phyloP scores from a whole-genome alignment of 2,797 vertebrate species.

The Lithobates sylvaticus region DNA sequence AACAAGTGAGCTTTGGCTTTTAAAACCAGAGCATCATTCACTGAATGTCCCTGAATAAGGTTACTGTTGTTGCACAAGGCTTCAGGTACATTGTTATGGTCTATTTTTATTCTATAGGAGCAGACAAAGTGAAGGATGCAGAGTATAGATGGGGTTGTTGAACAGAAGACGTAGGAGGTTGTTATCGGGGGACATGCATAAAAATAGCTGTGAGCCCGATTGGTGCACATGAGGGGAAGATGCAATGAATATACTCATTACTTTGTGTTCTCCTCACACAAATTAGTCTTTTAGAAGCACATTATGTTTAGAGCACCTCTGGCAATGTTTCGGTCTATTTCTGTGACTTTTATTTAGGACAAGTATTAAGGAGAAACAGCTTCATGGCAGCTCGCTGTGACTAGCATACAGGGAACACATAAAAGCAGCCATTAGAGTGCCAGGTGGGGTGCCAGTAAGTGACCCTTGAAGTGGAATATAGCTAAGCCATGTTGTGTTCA shows the following conservation, averaged over 20 bases:
- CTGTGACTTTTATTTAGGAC: slow-evolving; percentile 17
- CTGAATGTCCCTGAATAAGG: not conserved
- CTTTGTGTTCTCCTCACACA: not conserved
- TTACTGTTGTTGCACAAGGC: not conserved
- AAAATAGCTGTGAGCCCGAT: slow-evolving; percentile 17
- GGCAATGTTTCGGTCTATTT: slow-evolving; percentile 38
- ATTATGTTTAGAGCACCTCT: not conserved
- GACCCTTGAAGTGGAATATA: not conserved
- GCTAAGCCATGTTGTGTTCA: too few species aligned
- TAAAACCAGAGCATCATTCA: not conserved
- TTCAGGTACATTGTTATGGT: not conserved
- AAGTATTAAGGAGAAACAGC: not conserved
- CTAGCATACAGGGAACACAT: not conserved
- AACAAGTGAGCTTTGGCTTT: not conserved
- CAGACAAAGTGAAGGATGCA: not conserved
- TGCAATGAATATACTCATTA: slow-evolving; percentile 27
- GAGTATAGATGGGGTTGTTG: not conserved
- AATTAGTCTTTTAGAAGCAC: not conserved
- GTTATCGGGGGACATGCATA: not conserved
- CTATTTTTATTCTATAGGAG: not conserved
- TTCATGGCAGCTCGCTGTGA: not conserved
- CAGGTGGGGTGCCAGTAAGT: not conserved
- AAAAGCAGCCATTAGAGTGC: not conserved
- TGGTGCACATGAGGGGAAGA: not conserved
- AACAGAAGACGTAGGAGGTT: not conserved